These are phyloP conservation scores for Hippocampus guttulatus DNA, from an alignment of 2,113 vertebrate genomes.

Conservation along the genomic window DNA sequence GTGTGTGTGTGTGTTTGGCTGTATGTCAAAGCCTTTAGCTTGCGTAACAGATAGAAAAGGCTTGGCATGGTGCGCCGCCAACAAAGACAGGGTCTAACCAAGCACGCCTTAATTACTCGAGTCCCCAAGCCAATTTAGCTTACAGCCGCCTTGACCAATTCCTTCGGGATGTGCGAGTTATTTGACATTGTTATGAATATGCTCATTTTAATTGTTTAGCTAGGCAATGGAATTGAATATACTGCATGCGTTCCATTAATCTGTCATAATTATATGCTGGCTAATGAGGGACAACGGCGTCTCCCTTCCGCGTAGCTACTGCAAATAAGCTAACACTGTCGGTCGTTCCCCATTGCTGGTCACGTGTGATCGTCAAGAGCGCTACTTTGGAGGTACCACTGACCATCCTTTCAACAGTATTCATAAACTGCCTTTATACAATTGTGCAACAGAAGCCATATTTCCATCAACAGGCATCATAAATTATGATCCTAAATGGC, in stretches of 20 bases:
- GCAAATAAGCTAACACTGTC: not conserved
- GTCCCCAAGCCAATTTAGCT: too few species aligned
- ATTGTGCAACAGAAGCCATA: not conserved
- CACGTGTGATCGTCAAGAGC: too few species aligned
- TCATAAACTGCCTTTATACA: not conserved
- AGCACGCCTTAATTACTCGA: too few species aligned
- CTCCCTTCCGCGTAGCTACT: not conserved
- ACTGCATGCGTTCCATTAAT: not conserved
- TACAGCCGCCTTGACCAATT: not conserved
- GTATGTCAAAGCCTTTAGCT: not conserved
- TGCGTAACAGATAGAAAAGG: not conserved
- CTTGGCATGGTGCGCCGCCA: too few species aligned
- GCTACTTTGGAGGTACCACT: too few species aligned
- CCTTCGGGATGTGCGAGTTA: conserved; percentile 28
- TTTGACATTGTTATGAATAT: not conserved
- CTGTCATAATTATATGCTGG: not conserved
- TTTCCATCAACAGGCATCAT: not conserved
- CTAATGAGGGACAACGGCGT: not conserved
- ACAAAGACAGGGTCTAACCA: too few species aligned
- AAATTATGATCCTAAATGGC: not conserved
- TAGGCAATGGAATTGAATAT: not conserved
- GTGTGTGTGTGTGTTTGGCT: conserved; percentile 22
- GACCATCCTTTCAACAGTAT: not conserved
- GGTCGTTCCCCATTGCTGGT: not conserved
- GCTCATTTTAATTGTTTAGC: not conserved